Evolutionary conservation across 2,797 vertebrate genomes (phyloP).

Genomic region (Semaprochilodus insignis): DNA sequence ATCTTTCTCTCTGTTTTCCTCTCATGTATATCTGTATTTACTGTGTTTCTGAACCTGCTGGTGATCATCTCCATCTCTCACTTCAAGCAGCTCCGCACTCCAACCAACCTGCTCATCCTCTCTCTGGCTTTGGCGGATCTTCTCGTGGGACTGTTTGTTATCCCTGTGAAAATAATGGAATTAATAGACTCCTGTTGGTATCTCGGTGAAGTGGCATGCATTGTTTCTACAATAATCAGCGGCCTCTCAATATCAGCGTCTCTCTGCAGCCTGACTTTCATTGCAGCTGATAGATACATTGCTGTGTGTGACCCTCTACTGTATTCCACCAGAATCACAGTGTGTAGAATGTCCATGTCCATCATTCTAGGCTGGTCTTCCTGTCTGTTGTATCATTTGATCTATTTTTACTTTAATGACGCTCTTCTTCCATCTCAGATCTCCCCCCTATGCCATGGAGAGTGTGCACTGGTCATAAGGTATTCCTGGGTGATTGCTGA

Average conservation of each 20-base stretch:
- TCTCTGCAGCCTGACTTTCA: conserved; percentile 79
- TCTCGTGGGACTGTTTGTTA: too few relatives aligned
- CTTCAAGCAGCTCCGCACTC: too few relatives aligned
- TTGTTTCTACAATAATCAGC: conserved; percentile 69
- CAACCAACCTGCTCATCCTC: too few relatives aligned
- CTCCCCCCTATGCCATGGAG: conserved; percentile 59
- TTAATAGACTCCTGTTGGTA: conserved; percentile 75
- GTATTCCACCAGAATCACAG: conserved; percentile 65
- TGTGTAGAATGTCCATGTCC: conserved; percentile 40
- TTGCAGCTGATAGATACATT: conserved; percentile 75
- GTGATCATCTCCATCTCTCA: too few relatives aligned
- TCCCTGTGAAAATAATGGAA: too few relatives aligned
- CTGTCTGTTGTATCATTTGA: conserved; percentile 47
- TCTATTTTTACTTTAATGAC: conserved; percentile 61
- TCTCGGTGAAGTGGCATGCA: conserved; percentile 74
- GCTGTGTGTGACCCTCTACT: conserved; percentile 48
- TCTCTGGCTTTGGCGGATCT: too few relatives aligned
- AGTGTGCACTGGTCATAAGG: conserved; percentile 62
- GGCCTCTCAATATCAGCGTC: conserved; percentile 76
- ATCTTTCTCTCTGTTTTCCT: not conserved
- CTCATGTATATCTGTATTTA: not conserved
- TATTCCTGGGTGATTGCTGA: conserved; percentile 37
- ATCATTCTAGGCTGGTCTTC: conserved; percentile 66
- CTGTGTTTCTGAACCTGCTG: too few relatives aligned
- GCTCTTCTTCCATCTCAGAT: conserved; percentile 51